Evolutionary conservation across 2,888 invertebrate genomes (phyloP).

Genomic region (Xylota sylvarum): DNA sequence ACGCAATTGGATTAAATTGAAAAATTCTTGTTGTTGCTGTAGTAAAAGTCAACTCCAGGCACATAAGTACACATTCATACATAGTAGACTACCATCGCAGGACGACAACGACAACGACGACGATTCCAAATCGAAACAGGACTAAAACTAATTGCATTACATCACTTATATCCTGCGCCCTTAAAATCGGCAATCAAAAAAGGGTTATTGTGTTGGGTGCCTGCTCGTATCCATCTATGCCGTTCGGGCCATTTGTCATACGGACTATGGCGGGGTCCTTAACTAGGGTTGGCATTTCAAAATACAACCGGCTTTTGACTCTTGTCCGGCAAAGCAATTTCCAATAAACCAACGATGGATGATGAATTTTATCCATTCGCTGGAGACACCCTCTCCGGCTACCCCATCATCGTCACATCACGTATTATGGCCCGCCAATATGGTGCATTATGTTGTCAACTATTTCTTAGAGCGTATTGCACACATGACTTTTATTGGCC

Average conservation of each 20-base stretch:
- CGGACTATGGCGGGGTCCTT: conserved; percentile 40
- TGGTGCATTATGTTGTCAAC: conserved; percentile 75
- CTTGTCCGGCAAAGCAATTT: conserved; percentile 59
- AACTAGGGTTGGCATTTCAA: conserved; percentile 54
- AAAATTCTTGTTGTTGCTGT: conserved; percentile 68
- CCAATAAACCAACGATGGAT: conserved; percentile 73
- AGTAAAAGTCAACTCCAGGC: conserved; percentile 35
- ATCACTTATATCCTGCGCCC: conserved; percentile 80
- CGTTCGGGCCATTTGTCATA: conserved; percentile 70
- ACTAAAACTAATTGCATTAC: conserved; percentile 84
- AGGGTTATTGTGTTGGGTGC: conserved; percentile 50
- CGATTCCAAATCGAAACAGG: conserved; percentile 80
- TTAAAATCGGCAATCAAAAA: conserved; percentile 76
- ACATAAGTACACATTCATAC: conserved; percentile 4
- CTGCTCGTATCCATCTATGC: conserved; percentile 63
- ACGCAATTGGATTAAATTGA: conserved; percentile 77
- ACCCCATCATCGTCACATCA: conserved; percentile 31
- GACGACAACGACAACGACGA: conserved; percentile 19
- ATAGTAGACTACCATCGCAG: conserved; percentile 27
- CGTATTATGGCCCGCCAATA: conserved; percentile 66
- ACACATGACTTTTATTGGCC: conserved; percentile 71
- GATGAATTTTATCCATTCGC: conserved; percentile 68
- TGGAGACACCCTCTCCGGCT: conserved; percentile 7
- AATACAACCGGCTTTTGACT: conserved; percentile 61
- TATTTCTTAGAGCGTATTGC: conserved; percentile 51